Conservation (phyloP, 2,113 vertebrate species). For the Pao palembangensis region DNA sequence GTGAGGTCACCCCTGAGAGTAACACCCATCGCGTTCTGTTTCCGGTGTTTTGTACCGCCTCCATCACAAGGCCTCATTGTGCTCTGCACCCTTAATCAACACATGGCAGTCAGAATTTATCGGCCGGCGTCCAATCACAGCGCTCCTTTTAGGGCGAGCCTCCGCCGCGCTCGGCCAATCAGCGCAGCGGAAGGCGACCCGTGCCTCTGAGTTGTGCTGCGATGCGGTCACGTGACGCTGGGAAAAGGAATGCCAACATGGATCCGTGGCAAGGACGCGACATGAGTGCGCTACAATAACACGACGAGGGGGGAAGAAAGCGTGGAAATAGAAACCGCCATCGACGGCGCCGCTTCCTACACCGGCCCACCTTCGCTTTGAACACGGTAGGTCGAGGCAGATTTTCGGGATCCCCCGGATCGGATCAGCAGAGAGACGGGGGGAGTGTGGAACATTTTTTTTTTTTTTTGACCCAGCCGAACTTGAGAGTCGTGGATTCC, state of each 20-base stretch:
- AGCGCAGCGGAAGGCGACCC: constrained; percentile 18
- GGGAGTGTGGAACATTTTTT: constrained; percentile 12
- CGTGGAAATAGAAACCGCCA: background rate
- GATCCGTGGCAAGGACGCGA: constrained; percentile 77
- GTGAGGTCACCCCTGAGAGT: too few relatives aligned
- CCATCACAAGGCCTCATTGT: constrained; percentile 29
- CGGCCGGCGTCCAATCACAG: constrained; percentile 63
- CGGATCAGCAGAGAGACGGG: background rate
- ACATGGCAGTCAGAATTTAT: constrained; percentile 60
- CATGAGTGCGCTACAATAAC: constrained; percentile 56
- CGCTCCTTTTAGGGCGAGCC: constrained; percentile 69
- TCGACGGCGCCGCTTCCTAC: constrained; percentile 15
- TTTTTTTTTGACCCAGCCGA: constrained; percentile 44
- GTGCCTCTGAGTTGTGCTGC: constrained; percentile 71
- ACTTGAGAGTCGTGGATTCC: constrained; percentile 57
- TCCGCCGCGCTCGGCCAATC: constrained; percentile 67
- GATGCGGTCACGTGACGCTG: constrained; percentile 75
- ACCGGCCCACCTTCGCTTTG: background rate
- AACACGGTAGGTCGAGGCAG: constrained; percentile 43
- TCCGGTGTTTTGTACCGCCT: background rate
- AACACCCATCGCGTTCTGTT: too few relatives aligned
- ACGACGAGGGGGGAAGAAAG: constrained; percentile 36
- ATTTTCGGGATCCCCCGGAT: background rate
- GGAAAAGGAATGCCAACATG: constrained; percentile 78
- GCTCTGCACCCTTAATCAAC: constrained; percentile 31